Base-by-base conservation (phyloP, 1,140 invertebrate species). In the Macrosteles quadrilineatus region DNA sequence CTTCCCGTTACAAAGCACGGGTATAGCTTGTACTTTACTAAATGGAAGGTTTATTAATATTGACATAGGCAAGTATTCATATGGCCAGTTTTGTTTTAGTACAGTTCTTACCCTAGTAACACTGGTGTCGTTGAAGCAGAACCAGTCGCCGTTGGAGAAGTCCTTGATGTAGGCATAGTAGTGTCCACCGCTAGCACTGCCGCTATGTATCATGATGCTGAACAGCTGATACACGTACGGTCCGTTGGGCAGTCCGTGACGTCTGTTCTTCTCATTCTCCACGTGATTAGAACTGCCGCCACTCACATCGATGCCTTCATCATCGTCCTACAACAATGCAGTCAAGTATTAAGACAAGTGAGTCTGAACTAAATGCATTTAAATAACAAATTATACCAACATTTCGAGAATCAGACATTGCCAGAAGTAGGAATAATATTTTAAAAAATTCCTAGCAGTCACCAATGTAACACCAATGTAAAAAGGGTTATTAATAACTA, bases 121-220 rank as follows among this genome's bases (percentile, higher is more conserved):
- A 75, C 81, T 86, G 79, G 92, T 89, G 80, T 95, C 93, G 78
- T 95, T 94, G 76, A 93, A 95, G 77, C 91, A 91, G 76, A 87
- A 89, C 93, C 93, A 95, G 72, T 89, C 83, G 19, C 86, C 82
- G 32, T 85, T 90, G 50, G 85, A 81, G 59, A 94, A 92, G 77
- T 95, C 94, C 85, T 95, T 96, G 50, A 97, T 95, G 75, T 96
- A 96, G 21, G 93, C 94, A 80, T 95, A 97, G 81, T 97, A 97
- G 81, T 97, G 95, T 0, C 95, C 95, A 30, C 94, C 94, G 53
- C 90, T 91, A 0, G 94, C 93, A 82, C 91, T 94, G 6, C 95
- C 95, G 32, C 93, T 94, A 81, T 97, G 95, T 65, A 97, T 92
- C 93, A 97, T 95, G 40, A 97, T 94, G 12, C 93, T 93, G 78